Percentiles rank a stretch among this genome's conserved stretches.
phyloP scores from a whole-genome alignment of 35 echinoderm and acorn worm species.

The Antedon bifida region DNA sequence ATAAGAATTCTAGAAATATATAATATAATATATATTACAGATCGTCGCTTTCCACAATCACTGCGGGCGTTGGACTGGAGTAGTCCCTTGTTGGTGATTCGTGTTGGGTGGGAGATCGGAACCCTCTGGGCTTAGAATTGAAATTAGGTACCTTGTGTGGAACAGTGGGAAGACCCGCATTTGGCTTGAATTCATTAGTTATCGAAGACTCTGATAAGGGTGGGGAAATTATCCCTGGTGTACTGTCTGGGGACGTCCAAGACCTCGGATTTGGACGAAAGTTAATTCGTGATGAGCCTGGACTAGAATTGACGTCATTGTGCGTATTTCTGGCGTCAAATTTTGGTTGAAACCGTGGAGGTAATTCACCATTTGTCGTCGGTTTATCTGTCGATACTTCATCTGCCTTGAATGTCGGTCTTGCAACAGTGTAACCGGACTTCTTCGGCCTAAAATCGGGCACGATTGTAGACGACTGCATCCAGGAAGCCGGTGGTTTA shows the following conservation, averaged over 20 bases:
- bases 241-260: not conserved
- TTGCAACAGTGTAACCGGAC: not conserved
- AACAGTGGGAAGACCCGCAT: not conserved
- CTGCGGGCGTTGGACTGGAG: not conserved
- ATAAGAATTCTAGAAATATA: too few relatives aligned
- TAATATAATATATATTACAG: too few relatives aligned
- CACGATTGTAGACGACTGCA: not conserved
- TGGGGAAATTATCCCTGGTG: not conserved
- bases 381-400: not conserved
- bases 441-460: not conserved
- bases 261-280: not conserved
- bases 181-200: not conserved
- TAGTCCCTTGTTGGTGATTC: not conserved
- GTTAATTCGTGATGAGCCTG: not conserved
- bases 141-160: not conserved
- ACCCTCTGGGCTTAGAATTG: not conserved
- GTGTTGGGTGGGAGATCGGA: not conserved
- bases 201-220: not conserved
- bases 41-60: conserved; percentile 9
- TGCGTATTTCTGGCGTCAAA: not conserved
- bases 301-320: not conserved
- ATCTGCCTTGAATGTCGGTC: not conserved
- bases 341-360: not conserved
- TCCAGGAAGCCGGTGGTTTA: not conserved
- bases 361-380: not conserved